Evolutionary conservation across 2,113 vertebrate species (phyloP), one percentile per base, ranked within the genome.

Genomic region (Arvicanthis niloticus): DNA sequence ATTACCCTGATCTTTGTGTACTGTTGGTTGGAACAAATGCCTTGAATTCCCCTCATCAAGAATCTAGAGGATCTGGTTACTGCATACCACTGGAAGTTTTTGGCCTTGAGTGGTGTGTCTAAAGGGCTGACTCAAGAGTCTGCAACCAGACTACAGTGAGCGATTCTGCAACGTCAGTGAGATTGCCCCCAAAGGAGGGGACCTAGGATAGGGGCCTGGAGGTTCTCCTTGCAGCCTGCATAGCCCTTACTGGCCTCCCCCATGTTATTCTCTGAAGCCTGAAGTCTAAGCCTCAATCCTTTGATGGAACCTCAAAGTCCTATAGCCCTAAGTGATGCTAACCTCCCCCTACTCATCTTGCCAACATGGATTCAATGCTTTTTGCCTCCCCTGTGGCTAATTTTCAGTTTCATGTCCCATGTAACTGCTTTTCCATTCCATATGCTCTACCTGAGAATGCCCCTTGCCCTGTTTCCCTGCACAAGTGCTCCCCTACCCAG

Each of bases 71-170:
- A 99, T 29, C 98, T 99, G 75, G 98, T 99, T 93, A 98, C 98
- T 67, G 98, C 98, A 45, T 98, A 99, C 97, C 98, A 99, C 0
- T 98, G 98, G 37, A 99, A 99, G 92, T 98, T 99, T 40, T 99
- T 99, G 99, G 99, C 99, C 77, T 99, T 99, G 99, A 98, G 99
- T 4, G 98, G 98, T 40, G 99, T 99, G 89, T 99, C 99, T 94
- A 99, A 99, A 98, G 99, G 99, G 1, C 37, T 99, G 1, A 97
- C 99, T 72, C 99, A 99, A 99, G 78, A 99, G 98, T 93, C 99
- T 99, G 92, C 99, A 99, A 96, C 97, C 98, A 31, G 99, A 98
- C 98, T 99, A 99, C 98, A 99, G 97, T 0, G 99, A 99, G 98
- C 98, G 97, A 5, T 97, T 99, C 97, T 99, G 99, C 96, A 92